Evolutionary conservation across 2,113 vertebrate genomes (phyloP), one percentile per base, ranked within the genome.

Genomic region (Oenanthe oenanthe): DNA sequence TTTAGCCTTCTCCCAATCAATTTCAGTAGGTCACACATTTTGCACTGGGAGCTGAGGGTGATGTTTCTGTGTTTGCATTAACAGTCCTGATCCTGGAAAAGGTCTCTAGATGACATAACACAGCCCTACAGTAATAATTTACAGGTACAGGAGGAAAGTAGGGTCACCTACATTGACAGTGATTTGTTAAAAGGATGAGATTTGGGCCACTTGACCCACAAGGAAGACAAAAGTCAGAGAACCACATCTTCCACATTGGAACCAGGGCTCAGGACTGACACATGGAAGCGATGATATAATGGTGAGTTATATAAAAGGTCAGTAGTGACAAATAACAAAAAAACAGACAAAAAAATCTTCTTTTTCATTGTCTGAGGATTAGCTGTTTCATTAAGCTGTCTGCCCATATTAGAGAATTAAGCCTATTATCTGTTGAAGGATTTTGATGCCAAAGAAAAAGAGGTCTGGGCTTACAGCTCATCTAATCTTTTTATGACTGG

Each of bases 371-470:
- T 92, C 85, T 92, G 67, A 38, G 78, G 90, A 88, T 95, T 92
- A 95, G 78, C 45, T 90, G 53, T 93, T 88, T 92, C 92, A 73
- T 93, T 85, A 94, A 93, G 92, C 90, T 95, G 90, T 95, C 94
- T 92, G 79, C 78, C 63, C 75, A 29, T 92, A 89, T 90, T 90
- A 85, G 36, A 85, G 85, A 94, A 90, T 90, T 93, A 95, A 94
- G 94, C 78, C 75, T 76, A 91, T 96, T 95, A 93, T 92, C 90
- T 88, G 50, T 45, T 10, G 20, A 88, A 93, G 85, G 88, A 89
- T 85, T 95, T 94, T 47, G 45, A 76, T 90, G 91, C 67, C 42
- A 70, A 79, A 90, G 85, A 83, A 76, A 75, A 68, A 83, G 65
- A 50, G 8, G 48, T 50, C 88, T 83, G 74, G 40, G 78, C 71